Evolutionary conservation across 1,140 invertebrate genomes (phyloP).

Genomic region (Magallana angulata): DNA sequence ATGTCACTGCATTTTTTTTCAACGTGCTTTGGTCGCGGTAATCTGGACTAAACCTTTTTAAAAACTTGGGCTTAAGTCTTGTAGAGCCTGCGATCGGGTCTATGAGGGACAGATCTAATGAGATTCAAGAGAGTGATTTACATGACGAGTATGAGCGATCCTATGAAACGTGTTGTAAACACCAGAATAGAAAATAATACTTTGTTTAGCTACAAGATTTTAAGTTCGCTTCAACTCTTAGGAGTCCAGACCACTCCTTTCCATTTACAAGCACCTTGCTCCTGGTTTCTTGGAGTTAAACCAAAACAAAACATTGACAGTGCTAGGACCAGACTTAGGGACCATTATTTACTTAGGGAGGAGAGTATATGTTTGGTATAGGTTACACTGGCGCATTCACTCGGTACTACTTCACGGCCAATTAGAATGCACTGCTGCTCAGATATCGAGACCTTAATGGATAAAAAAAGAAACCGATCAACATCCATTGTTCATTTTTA

Average conservation of each 20-base stretch:
- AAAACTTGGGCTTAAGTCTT: not conserved
- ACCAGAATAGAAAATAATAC: not conserved
- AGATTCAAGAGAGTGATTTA: slow-evolving; percentile 1
- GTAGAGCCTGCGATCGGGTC: not conserved
- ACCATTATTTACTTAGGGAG: no score
- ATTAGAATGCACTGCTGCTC: not conserved
- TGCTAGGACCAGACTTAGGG: no score
- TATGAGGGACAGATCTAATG: not conserved
- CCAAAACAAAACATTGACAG: no score
- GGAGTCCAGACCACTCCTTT: no score
- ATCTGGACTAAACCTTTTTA: slow-evolving; percentile 32
- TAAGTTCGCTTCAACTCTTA: no score
- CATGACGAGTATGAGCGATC: not conserved
- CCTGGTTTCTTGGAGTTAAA: no score
- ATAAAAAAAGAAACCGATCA: not conserved
- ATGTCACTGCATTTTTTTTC: not conserved
- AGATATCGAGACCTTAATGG: not conserved
- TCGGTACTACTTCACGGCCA: no score
- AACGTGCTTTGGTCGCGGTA: not conserved
- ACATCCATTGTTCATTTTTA: slow-evolving; percentile 26
- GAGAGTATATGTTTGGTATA: no score
- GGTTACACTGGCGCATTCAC: no score
- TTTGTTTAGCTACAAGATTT: not conserved
- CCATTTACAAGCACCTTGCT: no score
- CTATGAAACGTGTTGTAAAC: not conserved